A percentile compares a stretch with the other conserved stretches of the same genome.
These are phyloP conservation scores for Poecilobothrus nobilitatus DNA, from an alignment of 2,888 invertebrate species.

Conservation along the genomic window DNA sequence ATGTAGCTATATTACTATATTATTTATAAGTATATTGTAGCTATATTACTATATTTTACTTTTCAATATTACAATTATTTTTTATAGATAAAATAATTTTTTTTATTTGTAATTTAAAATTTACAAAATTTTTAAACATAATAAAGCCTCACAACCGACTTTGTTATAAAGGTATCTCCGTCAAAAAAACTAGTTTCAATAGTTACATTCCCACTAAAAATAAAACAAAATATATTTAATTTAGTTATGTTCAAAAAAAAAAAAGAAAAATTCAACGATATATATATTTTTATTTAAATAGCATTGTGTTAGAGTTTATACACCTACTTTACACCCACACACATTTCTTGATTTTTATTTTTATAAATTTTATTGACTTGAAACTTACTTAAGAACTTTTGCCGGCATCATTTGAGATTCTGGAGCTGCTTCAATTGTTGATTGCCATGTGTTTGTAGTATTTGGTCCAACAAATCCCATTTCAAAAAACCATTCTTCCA, in stretches of 20 bases:
- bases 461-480: constrained; percentile 98
- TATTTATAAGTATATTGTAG: too few relatives aligned
- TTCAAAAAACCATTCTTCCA: constrained; percentile 99
- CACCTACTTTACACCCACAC: background rate
- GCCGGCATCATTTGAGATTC: constrained; percentile 99
- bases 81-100: too few relatives aligned
- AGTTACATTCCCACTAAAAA: constrained; percentile 83
- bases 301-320: too few relatives aligned
- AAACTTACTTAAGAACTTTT: constrained; percentile 80
- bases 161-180: constrained; percentile 86
- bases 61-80: too few relatives aligned
- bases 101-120: too few relatives aligned
- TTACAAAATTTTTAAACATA: constrained; percentile 60
- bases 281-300: background rate
- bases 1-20: too few relatives aligned
- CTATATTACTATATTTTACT: too few relatives aligned
- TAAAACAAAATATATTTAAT: constrained; percentile 16
- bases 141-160: constrained; percentile 88
- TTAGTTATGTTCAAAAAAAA: background rate
- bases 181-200: constrained; percentile 97
- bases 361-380: background rate
- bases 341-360: background rate
- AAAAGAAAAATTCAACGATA: background rate
- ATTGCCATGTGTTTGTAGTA: constrained; percentile 99
- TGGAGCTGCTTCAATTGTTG: constrained; percentile 95